Evolutionary conservation across 2,797 vertebrate genomes (phyloP).

Genomic region (Scomberomorus guttatus): DNA sequence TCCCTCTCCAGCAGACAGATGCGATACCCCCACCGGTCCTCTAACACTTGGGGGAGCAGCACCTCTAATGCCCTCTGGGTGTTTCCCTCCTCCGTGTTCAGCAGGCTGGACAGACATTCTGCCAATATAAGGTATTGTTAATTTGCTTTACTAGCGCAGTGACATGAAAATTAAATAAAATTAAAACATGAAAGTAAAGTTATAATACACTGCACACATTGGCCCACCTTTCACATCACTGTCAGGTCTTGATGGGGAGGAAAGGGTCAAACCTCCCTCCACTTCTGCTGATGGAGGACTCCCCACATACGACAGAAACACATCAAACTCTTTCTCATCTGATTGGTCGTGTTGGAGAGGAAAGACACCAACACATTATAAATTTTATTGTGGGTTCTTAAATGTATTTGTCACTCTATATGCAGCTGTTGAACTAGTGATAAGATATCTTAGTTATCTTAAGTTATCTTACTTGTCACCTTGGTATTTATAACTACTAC

Average conservation of each 20-base stretch:
- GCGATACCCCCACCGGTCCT: conserved; percentile 89
- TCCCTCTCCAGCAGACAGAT: conserved; percentile 93
- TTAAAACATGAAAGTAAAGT: too few species aligned
- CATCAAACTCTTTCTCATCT: conserved; percentile 91
- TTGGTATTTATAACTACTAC: not conserved
- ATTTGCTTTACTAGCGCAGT: not conserved
- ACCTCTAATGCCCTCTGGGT: conserved; percentile 54
- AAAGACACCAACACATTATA: conserved; percentile 6
- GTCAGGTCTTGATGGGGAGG: not conserved
- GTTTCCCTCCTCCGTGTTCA: conserved; percentile 5
- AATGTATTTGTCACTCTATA: not conserved
- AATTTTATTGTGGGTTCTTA: not conserved
- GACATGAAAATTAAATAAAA: not conserved
- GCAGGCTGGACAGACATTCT: conserved; percentile 23
- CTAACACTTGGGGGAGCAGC: conserved; percentile 87
- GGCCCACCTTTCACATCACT: conserved; percentile 42
- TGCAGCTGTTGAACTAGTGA: not conserved
- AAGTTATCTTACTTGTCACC: not conserved
- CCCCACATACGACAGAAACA: conserved; percentile 89
- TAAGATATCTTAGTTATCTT: not conserved
- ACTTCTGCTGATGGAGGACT: conserved; percentile 35
- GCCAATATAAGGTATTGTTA: not conserved
- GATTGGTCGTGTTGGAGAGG: conserved; percentile 21
- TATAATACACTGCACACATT: not conserved
- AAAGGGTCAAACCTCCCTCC: not conserved